phyloP scores from a whole-genome alignment of 1,140 invertebrate genomes.

The Ips nitidus region DNA sequence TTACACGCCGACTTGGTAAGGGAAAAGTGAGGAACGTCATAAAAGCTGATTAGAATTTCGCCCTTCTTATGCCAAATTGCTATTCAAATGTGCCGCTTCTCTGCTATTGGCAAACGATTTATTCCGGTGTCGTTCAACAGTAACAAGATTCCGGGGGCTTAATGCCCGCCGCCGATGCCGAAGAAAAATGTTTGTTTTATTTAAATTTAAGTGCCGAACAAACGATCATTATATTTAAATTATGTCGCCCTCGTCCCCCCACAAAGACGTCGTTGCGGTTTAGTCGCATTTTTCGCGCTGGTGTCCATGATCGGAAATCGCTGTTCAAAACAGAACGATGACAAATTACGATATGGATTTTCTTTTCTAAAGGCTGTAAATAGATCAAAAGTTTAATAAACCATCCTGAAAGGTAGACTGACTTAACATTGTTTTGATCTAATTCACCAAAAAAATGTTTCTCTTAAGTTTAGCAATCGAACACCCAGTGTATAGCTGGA shows the following conservation, averaged over 20 bases:
- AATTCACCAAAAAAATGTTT: too few relatives aligned
- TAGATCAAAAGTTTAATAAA: background rate
- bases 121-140: constrained; percentile 48
- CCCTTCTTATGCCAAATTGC: constrained; percentile 50
- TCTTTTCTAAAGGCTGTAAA: too few relatives aligned
- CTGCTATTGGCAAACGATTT: constrained; percentile 52
- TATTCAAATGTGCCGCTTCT: constrained; percentile 50
- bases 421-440: too few relatives aligned
- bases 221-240: constrained; percentile 49
- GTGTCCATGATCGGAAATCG: constrained; percentile 5
- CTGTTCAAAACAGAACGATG: constrained; percentile 8
- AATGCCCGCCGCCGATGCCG: constrained; percentile 41
- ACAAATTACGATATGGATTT: background rate
- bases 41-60: constrained; percentile 52
- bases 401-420: background rate
- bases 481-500: too few relatives aligned
- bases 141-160: constrained; percentile 48
- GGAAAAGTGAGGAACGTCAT: constrained; percentile 24
- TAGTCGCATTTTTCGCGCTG: constrained; percentile 7
- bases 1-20: too few relatives aligned
- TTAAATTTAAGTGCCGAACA: constrained; percentile 50
- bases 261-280: background rate
- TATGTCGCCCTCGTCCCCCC: constrained; percentile 35
- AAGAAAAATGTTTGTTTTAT: constrained; percentile 53
- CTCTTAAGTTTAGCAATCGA: too few relatives aligned